Base-by-base conservation (phyloP, 2,797 vertebrate genomes). In the Pseudomugil tenellus region DNA sequence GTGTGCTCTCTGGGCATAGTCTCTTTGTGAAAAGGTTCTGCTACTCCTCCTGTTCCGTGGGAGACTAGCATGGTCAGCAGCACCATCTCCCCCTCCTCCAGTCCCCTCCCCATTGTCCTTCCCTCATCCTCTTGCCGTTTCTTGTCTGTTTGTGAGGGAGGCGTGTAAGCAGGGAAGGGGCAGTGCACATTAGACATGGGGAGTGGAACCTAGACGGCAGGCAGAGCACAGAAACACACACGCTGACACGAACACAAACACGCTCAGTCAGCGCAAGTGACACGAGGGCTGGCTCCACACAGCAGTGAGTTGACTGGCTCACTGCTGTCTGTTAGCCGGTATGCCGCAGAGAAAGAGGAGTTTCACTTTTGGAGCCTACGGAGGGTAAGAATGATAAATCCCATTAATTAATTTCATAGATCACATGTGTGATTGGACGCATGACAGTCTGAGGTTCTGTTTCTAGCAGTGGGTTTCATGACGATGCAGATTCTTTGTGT, bases 301-400 rank as follows among this genome's bases (percentile, higher is more conserved):
- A 86, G 88, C 78, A 41, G 72, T 76, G 91, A 85, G 79, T 85
- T 81, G 79, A 86, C 88, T 80, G 69, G 85, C 77, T 91, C 79
- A 49, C 77, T 74, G 85, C 76, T 74, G 59, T 83, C 82, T 83
- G 63, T 88, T 80, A 79, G 85, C 88, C 82, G 66, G 70, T 69
- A 95, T 95, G 94, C 92, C 94, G 82, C 94, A 95, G 83, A 93
- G 94, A 80, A 95, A 95, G 84, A 93, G 94, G 91, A 95, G 94
- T 92, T 95, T 95, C 90, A 95, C 94, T 87, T 95, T 95, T 87
- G 94, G 94, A 91, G 94, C 94, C 21, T 95, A 95, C 49, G 94
- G 94, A 87, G 94, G 94, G 94, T 95, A 93, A 94, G 94, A 86
- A 67, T 67, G 63, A 68, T 74, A 32, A 17, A 55, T 78, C 31